Percentiles rank a stretch among this genome's conserved stretches.
Evolutionary conservation across 2,888 invertebrate genomes (phyloP).

Genomic region (Drosophila mettleri): DNA sequence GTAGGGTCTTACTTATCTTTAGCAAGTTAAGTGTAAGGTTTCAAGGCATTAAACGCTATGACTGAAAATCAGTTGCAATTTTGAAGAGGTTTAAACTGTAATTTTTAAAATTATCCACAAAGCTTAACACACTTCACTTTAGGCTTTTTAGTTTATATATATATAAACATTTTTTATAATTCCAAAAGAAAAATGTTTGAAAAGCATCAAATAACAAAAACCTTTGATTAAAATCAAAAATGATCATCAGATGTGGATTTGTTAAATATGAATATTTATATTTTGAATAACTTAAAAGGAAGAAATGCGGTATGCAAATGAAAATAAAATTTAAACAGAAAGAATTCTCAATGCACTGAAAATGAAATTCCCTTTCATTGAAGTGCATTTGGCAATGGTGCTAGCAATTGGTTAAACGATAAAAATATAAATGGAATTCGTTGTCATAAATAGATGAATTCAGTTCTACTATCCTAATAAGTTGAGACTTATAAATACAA

Average conservation of each 20-base stretch:
- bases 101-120: too few relatives aligned
- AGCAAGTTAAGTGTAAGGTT: too few relatives aligned
- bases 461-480: background rate
- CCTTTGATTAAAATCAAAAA: background rate
- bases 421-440: too few relatives aligned
- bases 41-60: too few relatives aligned
- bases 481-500: background rate
- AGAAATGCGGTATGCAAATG: constrained; percentile 39
- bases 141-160: too few relatives aligned
- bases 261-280: constrained; percentile 55
- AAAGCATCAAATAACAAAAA: background rate
- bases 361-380: constrained; percentile 40
- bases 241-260: constrained; percentile 32
- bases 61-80: too few relatives aligned
- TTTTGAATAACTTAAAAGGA: constrained; percentile 16
- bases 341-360: constrained; percentile 4
- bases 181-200: too few relatives aligned
- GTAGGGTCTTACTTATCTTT: too few relatives aligned
- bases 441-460: background rate
- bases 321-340: constrained; percentile 40
- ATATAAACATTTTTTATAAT: too few relatives aligned
- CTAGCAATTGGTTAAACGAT: background rate
- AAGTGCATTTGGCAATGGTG: background rate
- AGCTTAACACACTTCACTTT: too few relatives aligned
- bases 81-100: too few relatives aligned